Conservation (phyloP, 2,113 vertebrate genomes). For the Amphilophus citrinellus region DNA sequence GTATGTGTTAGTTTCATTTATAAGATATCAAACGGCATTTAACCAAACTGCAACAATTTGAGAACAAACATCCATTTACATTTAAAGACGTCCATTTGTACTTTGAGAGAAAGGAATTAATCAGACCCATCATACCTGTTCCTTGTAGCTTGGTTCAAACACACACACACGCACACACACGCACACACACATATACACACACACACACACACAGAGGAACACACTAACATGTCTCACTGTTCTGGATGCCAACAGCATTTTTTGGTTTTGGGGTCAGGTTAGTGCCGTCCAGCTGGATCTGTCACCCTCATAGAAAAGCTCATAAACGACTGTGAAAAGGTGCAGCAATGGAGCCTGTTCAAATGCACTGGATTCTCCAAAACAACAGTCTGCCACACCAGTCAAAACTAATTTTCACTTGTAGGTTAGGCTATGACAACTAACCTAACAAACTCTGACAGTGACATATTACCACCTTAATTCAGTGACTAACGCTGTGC, state of each 20-base stretch:
- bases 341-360: conserved; percentile 4
- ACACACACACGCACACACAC: background rate
- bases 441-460: background rate
- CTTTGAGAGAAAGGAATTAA: background rate
- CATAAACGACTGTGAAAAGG: background rate
- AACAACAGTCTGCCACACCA: background rate
- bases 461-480: background rate
- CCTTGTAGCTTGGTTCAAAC: background rate
- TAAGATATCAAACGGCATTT: background rate
- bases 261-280: background rate
- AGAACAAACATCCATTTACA: background rate
- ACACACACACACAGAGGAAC: background rate
- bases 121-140: background rate
- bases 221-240: background rate
- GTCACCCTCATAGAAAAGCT: conserved; percentile 21
- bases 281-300: conserved; percentile 18
- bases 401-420: background rate
- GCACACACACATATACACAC: background rate
- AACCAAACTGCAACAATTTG: background rate
- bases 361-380: background rate
- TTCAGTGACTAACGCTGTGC: background rate
- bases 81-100: background rate
- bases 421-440: background rate
- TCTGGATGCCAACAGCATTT: background rate
- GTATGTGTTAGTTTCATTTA: background rate